A percentile compares a stretch with the other conserved stretches of the same genome.
These are phyloP conservation scores for Hypocryptadius cinnamomeus DNA, from an alignment of 2,113 vertebrate genomes.

Conservation along the genomic window DNA sequence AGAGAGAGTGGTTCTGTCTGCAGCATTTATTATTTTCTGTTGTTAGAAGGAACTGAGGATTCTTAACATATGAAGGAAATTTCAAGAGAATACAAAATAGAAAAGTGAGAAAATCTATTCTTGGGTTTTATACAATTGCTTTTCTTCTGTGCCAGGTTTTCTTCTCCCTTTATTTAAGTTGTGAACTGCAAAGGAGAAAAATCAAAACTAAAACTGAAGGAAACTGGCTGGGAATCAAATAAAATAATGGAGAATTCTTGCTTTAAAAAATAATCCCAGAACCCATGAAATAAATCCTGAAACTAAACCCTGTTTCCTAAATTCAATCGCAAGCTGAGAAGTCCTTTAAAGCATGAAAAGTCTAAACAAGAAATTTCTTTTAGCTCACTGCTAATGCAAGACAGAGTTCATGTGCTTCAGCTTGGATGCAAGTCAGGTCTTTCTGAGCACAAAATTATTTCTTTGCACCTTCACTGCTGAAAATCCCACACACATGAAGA, in stretches of 20 bases:
- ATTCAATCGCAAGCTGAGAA: not conserved
- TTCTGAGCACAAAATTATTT: not conserved
- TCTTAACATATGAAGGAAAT: not conserved
- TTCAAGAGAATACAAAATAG: not conserved
- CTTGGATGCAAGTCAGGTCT: not conserved
- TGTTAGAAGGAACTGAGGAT: not conserved
- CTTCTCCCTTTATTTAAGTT: not conserved
- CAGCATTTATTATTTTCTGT: not conserved
- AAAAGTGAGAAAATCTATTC: not conserved
- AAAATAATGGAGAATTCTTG: not conserved
- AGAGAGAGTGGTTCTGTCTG: constrained; percentile 27
- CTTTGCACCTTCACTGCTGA: not conserved
- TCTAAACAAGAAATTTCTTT: not conserved
- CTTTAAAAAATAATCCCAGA: not conserved
- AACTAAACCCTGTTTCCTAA: not conserved
- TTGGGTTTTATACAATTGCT: not conserved
- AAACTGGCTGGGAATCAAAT: not conserved
- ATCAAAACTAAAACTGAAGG: not conserved
- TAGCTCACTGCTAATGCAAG: not conserved
- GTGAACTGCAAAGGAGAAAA: not conserved
- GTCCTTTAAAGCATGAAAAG: not conserved
- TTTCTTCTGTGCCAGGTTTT: not conserved
- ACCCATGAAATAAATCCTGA: not conserved
- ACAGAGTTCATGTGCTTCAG: not conserved
- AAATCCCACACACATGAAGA: not conserved